These are phyloP conservation scores for Ovis aries DNA, from an alignment of 2,113 vertebrate genomes.

Conservation along the genomic window DNA sequence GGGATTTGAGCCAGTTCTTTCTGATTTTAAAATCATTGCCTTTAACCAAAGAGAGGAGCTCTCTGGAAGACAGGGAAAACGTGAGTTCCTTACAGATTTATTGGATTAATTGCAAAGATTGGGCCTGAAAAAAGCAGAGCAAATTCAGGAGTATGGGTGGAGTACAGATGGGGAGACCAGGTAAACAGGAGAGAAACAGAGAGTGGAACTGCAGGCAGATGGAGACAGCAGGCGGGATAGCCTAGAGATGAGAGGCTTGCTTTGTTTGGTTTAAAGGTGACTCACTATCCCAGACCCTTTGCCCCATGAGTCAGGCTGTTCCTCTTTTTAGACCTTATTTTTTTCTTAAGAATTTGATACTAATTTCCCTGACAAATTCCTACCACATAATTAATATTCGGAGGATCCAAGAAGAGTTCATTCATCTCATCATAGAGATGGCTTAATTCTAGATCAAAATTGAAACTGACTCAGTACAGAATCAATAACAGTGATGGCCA, in stretches of 20 bases:
- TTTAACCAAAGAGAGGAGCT: background rate
- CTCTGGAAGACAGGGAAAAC: background rate
- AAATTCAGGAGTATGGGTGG: background rate
- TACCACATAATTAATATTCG: background rate
- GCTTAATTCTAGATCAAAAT: constrained; percentile 2
- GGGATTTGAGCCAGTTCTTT: background rate
- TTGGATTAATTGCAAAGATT: background rate
- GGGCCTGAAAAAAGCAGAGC: background rate
- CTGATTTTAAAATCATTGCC: background rate
- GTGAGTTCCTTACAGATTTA: background rate
- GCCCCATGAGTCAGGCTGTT: background rate
- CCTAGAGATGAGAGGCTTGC: background rate
- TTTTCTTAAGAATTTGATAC: background rate
- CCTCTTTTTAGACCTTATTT: background rate
- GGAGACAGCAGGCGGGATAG: rapidly evolving
- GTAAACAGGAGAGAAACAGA: background rate
- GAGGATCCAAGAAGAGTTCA: background rate
- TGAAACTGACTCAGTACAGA: background rate
- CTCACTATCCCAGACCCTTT: background rate
- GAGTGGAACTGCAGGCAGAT: background rate
- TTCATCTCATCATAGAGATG: constrained; percentile 29
- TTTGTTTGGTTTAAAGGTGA: background rate
- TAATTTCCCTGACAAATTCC: constrained; percentile 9
- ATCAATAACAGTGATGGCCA: background rate
- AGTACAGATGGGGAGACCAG: background rate